Evolutionary conservation across 2,797 vertebrate genomes (phyloP), one percentile per base, ranked within the genome.

Genomic region (Pipistrellus kuhlii): DNA sequence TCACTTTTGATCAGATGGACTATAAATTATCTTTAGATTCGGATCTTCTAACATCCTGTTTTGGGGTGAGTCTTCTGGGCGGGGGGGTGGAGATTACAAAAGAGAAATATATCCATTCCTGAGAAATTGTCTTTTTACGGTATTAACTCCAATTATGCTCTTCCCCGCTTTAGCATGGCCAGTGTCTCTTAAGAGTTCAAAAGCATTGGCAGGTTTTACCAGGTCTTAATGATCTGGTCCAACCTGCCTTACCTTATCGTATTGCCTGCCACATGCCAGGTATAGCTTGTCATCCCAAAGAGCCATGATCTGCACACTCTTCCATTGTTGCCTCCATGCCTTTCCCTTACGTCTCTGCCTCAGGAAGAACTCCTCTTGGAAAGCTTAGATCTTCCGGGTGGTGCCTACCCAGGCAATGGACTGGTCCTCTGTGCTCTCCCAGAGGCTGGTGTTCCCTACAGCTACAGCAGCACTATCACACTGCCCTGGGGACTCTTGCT

Each of bases 1-100:
- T 88, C 57, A 23, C 51, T 94, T 89, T 88, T 78, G 66, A 90
- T 77, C 86, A 78, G 59, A n/a, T n/a, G 32, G 86, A 66, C 27
- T 25, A 32, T 5, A 83, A 73, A 68, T 21, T 44, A 44, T 62
- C 82, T 80, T 88, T 21, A 44, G 68, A 66, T 14, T 44, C 73
- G 55, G 8, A 59, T 68, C 55, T 62, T 83, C 41, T 64, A 55
- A 69, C 9, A 76, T 48, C 17, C 44, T 66, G 30, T 75, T 82
- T 76, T 35, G 75, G 59, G 57, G 59, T 80, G 51, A 90, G 66
- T 85, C n/a, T 76, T 71, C 59, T 57, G 13, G 35, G 17, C n/a
- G 9, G 32, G 64, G 55, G 35, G 35, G 35, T 3, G 35, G 35
- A 35, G 35, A 32, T 51, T 86, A 57, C 25, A 76, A 53, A 93